Base-by-base conservation (phyloP, 2,113 vertebrate genomes). In the Atrichornis clamosus region DNA sequence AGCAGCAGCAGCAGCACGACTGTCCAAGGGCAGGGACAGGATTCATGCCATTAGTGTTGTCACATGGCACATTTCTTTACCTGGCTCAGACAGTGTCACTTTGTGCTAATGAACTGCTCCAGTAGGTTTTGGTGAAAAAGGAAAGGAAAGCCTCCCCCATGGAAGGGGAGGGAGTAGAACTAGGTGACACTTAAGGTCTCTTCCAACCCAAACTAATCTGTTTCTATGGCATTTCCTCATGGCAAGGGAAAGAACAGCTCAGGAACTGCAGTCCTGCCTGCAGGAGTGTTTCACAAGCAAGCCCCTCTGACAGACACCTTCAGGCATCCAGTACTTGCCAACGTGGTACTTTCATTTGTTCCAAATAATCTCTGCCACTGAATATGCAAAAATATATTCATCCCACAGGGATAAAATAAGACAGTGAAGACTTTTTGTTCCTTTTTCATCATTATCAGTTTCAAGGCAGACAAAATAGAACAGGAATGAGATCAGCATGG, bases 81-180 rank as follows among this genome's bases (percentile, higher is more conserved):
- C 3, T 1, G n/a, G n/a, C 55, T 42, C 39, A 44, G 15, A 39
- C 35, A 41, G 8, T 5, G 6, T 5, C 15, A 50, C 35, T 49
- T 16, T 24, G 0, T 24, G 24, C 56, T 52, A 46, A 24, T 0
- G 0, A 72, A 41, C 32, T 7, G 4, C 6, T 77, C 21, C 26
- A 23, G 62, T 26, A 52, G 12, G 1, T 76, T 52, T 39, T 1
- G 6, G 46, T 63, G 53, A 62, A 85, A 90, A 86, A 60, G 67
- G n/a, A 79, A 59, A 75, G 26, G 17, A 12, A 68, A 35, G 10
- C 11, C 24, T 75, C 7, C 30, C 46, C 20, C 1, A 5, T 30
- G 62, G 39, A 52, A 46, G n/a, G 6, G 9, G 9, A 15, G 16
- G n/a, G 39, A 13, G 39, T 9, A 41, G 39, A 53, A 8, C 20